Evolutionary conservation across 1,140 invertebrate species (phyloP), one percentile per base, ranked within the genome.

Genomic region (Drosophila obscura): DNA sequence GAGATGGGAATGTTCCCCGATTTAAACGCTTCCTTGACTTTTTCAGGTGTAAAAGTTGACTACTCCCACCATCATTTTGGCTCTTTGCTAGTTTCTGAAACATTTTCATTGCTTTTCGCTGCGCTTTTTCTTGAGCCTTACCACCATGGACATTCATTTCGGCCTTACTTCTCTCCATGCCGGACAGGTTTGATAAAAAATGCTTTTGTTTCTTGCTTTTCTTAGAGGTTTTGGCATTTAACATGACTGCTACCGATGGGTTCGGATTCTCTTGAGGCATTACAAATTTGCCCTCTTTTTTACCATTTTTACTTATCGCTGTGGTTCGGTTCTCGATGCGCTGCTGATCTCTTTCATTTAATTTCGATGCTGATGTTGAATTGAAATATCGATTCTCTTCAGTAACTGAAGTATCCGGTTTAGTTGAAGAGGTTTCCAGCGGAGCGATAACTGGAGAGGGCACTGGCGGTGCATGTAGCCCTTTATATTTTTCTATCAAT

Each of bases 101-200:
- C 8, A 88, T 69, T 75, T 88, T 91, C 6, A 91, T 50, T 13
- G 71, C 75, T 49, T 78, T 91, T 5, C 72, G 46, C 5, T 84
- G 75, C 2, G 75, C 68, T 48, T 90, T 91, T 4, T 90, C 85
- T 2, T 74, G 44, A 1, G 55, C 43, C 46, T 90, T 89, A 4
- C 41, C 44, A 53, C 24, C 51, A 2, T 22, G 8, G 5, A 77
- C 45, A 19, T 24, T 28, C 35, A 39, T 11, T 39, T 39, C 35
- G 1, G 35, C 35, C 35, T 22, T 41, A 46, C 59, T 56, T 43
- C 22, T 46, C 41, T 56, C n/a, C 8, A 4, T 3, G n/a, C 49
- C 11, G 4, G 35, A 39, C 0, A 13, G 35, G 22, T 2, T 43
- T 24, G 16, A 16, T 6, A 57, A 24, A 16, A 55, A 31, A 48